Evolutionary conservation across 2,888 invertebrate species (phyloP).

Genomic region (Orthosia gracilis): DNA sequence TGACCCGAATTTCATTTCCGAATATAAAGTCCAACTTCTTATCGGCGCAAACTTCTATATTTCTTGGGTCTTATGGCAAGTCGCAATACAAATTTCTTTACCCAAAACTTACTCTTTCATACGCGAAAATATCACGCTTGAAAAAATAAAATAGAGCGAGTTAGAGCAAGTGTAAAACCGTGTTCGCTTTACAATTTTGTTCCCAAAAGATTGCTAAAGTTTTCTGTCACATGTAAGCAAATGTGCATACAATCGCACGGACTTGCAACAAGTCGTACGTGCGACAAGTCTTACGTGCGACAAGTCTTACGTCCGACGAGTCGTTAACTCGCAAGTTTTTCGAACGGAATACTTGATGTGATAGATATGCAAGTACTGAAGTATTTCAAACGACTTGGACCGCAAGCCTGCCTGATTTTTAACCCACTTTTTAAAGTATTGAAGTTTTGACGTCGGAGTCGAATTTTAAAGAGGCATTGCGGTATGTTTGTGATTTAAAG

Average conservation of each 20-base stretch:
- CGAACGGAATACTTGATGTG: slow-evolving; percentile 57
- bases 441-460: slow-evolving; percentile 58
- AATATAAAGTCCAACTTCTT: slow-evolving; percentile 45
- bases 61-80: slow-evolving; percentile 26
- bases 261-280: slow-evolving; percentile 32
- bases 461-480: slow-evolving; percentile 57
- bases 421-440: slow-evolving; percentile 60
- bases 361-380: slow-evolving; percentile 50
- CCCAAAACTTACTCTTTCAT: slow-evolving; percentile 29
- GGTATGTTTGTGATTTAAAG: slow-evolving; percentile 48
- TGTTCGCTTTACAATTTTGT: slow-evolving; percentile 46
- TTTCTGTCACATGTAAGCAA: slow-evolving; percentile 54
- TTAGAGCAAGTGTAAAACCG: slow-evolving; percentile 41
- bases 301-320: slow-evolving; percentile 45
- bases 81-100: slow-evolving; percentile 33
- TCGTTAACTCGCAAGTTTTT: slow-evolving; percentile 56
- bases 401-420: slow-evolving; percentile 55
- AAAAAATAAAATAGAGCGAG: slow-evolving; percentile 18
- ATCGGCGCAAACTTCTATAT: slow-evolving; percentile 45
- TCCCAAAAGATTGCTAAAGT: slow-evolving; percentile 55
- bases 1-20: slow-evolving; percentile 36
- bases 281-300: slow-evolving; percentile 49
- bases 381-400: slow-evolving; percentile 47
- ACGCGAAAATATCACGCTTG: slow-evolving; percentile 18
- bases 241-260: slow-evolving; percentile 58